Base-by-base conservation (phyloP, 1,140 invertebrate species). In the Xylocopa sonorina region DNA sequence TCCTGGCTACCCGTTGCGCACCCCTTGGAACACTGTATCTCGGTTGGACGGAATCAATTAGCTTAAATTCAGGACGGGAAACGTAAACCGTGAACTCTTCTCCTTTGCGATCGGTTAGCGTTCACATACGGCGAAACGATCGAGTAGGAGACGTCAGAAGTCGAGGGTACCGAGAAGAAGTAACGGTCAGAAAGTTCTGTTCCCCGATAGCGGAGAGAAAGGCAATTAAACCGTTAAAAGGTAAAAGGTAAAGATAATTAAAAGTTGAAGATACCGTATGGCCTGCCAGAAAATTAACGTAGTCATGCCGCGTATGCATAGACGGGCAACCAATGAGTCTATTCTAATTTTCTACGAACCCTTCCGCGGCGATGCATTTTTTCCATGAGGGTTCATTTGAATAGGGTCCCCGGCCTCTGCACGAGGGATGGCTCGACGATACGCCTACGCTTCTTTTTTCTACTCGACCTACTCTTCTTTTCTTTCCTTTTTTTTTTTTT, bases 321-420 rank as follows among this genome's bases (percentile, higher is more conserved):
- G 81, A 66, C 82, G 83, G 87, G 85, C 86, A 69, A 83, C 75
- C 58, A 78, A 87, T 71, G 78, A 80, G 82, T 71, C 88, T 87
- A 89, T 91, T 92, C 90, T 91, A 91, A 91, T 92, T 82, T 87
- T 82, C 80, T 66, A 67, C 85, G 75, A 86, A 88, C 88, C 82
- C 83, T 86, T 87, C 78, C 85, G 55, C 80, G 68, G 73, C 71
- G 51, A 29, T 85, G 64, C 76, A 78, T 84, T 91, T 89, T 90
- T 91, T 92, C 87, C 89, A 60, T 79, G 85, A 91, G 92, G 92
- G 91, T 92, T 92, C 90, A 92, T 92, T 92, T 93, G 91, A 93
- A 93, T 93, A 86, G 91, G 77, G 69, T 58, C 82, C 82, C 46
- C 46, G 21, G 55, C 63, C n/a, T 68, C 38, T 27, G 21, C 58